A percentile compares a stretch with the other conserved stretches of the same genome.
phyloP scores from a whole-genome alignment of 2,797 vertebrate species.

The Pelochelys cantorii region DNA sequence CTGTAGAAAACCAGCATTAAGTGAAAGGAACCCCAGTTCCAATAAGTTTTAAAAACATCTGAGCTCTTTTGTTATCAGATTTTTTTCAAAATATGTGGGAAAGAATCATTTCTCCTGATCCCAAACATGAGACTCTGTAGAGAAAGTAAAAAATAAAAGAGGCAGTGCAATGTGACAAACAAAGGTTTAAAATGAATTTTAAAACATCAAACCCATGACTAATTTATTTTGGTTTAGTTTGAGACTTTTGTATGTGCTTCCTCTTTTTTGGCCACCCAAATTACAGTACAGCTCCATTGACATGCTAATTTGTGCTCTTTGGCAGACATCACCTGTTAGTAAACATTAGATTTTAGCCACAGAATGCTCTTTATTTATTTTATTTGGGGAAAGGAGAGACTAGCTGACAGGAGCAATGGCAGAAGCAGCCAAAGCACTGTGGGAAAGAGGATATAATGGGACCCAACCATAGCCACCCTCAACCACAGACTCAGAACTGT shows the following conservation, averaged over 20 bases:
- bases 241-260: neutral
- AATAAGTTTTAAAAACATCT: neutral
- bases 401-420: neutral
- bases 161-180: neutral
- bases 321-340: slow-evolving; percentile 8
- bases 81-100: neutral
- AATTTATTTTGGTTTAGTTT: neutral
- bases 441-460: neutral
- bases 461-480: neutral
- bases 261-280: slow-evolving; percentile 28
- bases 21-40: slow-evolving; percentile 5
- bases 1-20: neutral
- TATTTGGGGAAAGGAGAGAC: neutral
- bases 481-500: neutral
- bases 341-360: neutral
- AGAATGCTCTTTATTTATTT: slow-evolving; percentile 21
- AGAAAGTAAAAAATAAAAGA: neutral
- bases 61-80: neutral
- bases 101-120: neutral
- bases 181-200: neutral
- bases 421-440: neutral
- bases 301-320: neutral
- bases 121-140: neutral
- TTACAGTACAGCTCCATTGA: neutral
- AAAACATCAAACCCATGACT: slow-evolving; percentile 32